These are phyloP conservation scores for Catocala nupta DNA, from an alignment of 2,888 invertebrate species.

Conservation along the genomic window DNA sequence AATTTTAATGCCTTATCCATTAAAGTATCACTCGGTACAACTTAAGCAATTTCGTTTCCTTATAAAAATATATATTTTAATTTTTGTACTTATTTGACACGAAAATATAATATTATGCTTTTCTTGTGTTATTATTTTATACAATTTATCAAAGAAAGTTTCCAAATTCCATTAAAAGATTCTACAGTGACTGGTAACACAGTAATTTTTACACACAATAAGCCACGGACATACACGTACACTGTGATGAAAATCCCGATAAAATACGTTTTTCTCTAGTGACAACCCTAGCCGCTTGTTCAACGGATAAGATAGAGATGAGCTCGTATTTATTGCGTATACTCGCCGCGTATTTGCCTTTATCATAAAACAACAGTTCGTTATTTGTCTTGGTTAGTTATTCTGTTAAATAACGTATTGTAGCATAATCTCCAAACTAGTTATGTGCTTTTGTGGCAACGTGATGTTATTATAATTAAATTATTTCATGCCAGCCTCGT, in stretches of 20 bases:
- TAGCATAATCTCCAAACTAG: slow-evolving; percentile 18
- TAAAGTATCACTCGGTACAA: too few relatives aligned
- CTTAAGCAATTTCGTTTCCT: too few relatives aligned
- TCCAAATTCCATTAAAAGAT: too few relatives aligned
- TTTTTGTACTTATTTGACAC: too few relatives aligned
- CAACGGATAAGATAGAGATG: slow-evolving; percentile 73
- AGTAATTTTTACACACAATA: background rate
- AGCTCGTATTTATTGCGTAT: slow-evolving; percentile 77
- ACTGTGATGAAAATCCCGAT: background rate
- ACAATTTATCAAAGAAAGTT: too few relatives aligned
- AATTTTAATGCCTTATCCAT: too few relatives aligned
- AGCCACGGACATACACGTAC: too few relatives aligned
- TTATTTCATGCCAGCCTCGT: too few relatives aligned
- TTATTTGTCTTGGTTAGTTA: slow-evolving; percentile 52
- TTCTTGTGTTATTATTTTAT: too few relatives aligned
- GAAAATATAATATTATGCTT: too few relatives aligned
- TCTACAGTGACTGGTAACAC: too few relatives aligned
- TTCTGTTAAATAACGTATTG: slow-evolving; percentile 44
- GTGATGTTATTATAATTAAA: background rate
- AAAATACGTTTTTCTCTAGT: background rate
- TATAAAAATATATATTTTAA: too few relatives aligned
- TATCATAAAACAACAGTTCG: slow-evolving; percentile 69
- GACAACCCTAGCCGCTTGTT: slow-evolving; percentile 55
- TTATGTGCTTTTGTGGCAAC: slow-evolving; percentile 17
- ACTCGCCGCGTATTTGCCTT: slow-evolving; percentile 70